Evolutionary conservation across 2,888 invertebrate genomes (phyloP), one percentile per base, ranked within the genome.

Genomic region (Cheilosia soror): DNA sequence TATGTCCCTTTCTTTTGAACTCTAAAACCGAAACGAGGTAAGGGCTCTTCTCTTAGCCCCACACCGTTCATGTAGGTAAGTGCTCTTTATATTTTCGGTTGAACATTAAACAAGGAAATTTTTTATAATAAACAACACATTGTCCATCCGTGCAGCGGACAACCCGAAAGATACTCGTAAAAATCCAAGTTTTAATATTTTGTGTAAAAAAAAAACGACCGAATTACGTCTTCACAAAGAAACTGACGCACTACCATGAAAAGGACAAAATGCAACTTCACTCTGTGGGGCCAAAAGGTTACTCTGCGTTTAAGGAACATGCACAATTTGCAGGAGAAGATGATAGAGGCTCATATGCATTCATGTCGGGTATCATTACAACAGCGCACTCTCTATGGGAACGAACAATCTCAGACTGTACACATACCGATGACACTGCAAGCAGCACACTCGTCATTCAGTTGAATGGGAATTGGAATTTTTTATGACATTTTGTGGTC

Each of bases 191-290:
- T 79, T 75, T 75, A 75, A 69, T 75, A 53, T 78, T 69, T 79
- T 72, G 57, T 66, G 15, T 11, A 49, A 13, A 15, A 44, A 42
- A 53, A 51, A 57, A 31, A 40, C 49, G n/a, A 47, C 55, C 55
- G 65, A 65, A 65, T 75, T 57, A 75, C 47, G 58, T 33, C 49
- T 20, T 15, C 15, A 37, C 27, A 11, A 11, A 42, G 68, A 27
- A 55, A 44, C 40, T n/a, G 20, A 25, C 57, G 69, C 33, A 27
- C 9, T 11, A 51, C 47, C 44, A 47, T 63, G 62, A 55, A 75
- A 80, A 76, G 80, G 80, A 81, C 80, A 75, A 81, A 81, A 75
- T 69, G 63, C 68, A 81, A 69, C 75, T 62, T 69, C 63, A 2
- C 25, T 51, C 47, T 49, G 75, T 68, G 40, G 42, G 68, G 75